phyloP scores from a whole-genome alignment of 2,888 invertebrate genomes.

The Pristionchus mayeri region DNA sequence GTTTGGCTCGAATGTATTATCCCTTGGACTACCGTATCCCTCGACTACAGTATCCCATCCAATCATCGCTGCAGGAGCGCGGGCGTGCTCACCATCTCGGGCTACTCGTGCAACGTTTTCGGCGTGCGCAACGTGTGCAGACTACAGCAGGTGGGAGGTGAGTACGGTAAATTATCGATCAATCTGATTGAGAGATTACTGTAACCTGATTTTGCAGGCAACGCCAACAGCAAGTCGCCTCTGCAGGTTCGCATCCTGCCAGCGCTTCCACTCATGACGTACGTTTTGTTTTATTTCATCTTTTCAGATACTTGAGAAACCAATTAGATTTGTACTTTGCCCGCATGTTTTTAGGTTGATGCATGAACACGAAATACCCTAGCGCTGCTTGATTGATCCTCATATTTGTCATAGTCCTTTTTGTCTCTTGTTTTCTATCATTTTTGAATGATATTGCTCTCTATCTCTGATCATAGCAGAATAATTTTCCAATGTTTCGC shows the following conservation, averaged over 20 bases:
- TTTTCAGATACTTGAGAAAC: too few species aligned
- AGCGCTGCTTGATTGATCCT: too few species aligned
- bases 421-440: too few species aligned
- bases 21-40: background rate
- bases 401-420: too few species aligned
- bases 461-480: too few species aligned
- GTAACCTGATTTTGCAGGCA: background rate
- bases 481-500: too few species aligned
- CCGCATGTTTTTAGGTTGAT: too few species aligned
- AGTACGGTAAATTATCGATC: background rate
- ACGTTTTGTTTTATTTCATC: background rate
- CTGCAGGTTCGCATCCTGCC: conserved; percentile 62
- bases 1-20: too few species aligned
- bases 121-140: conserved; percentile 71
- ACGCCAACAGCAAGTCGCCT: conserved; percentile 12
- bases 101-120: conserved; percentile 72
- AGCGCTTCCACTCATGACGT: conserved; percentile 57
- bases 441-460: too few species aligned
- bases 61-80: conserved; percentile 60
- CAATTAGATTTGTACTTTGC: too few species aligned
- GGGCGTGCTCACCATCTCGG: conserved; percentile 68
- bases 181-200: background rate
- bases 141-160: conserved; percentile 45
- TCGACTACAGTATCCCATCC: too few species aligned
- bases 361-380: too few species aligned